These are phyloP conservation scores for Trichomalopsis sarcophagae DNA, from an alignment of 1,140 invertebrate genomes.

Conservation along the genomic window DNA sequence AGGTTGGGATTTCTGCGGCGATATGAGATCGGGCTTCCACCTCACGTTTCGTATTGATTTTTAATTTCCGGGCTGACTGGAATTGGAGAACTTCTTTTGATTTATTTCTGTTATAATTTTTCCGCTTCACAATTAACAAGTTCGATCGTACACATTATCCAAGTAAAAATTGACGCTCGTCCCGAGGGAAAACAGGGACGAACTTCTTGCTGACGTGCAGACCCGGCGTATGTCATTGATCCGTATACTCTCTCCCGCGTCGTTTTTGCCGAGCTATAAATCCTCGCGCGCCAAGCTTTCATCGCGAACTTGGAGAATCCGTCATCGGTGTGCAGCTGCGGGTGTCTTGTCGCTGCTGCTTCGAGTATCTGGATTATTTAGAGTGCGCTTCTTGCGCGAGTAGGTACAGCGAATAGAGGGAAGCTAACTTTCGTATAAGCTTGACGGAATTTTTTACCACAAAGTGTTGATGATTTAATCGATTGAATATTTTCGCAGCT, in stretches of 20 bases:
- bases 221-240: not conserved
- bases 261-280: not conserved
- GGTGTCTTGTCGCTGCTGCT: not conserved
- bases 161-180: not conserved
- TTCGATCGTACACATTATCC: not conserved
- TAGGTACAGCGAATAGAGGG: not conserved
- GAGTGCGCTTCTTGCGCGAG: not conserved
- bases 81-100: too few species aligned
- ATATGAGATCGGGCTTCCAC: too few species aligned
- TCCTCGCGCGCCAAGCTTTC: slow-evolving; percentile 6
- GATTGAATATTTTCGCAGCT: too few species aligned
- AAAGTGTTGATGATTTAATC: too few species aligned
- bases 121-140: not conserved
- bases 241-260: not conserved
- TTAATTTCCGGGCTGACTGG: too few species aligned
- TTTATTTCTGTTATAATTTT: too few species aligned
- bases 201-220: not conserved
- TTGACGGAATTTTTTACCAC: too few species aligned
- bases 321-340: not conserved
- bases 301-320: slow-evolving; percentile 26
- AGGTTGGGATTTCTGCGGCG: not conserved
- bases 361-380: not conserved
- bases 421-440: not conserved
- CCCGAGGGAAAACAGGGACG: not conserved
- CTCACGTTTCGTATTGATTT: too few species aligned